These are phyloP conservation scores for Isurus oxyrinchus DNA, from an alignment of 2,113 vertebrate species.

Conservation along the genomic window DNA sequence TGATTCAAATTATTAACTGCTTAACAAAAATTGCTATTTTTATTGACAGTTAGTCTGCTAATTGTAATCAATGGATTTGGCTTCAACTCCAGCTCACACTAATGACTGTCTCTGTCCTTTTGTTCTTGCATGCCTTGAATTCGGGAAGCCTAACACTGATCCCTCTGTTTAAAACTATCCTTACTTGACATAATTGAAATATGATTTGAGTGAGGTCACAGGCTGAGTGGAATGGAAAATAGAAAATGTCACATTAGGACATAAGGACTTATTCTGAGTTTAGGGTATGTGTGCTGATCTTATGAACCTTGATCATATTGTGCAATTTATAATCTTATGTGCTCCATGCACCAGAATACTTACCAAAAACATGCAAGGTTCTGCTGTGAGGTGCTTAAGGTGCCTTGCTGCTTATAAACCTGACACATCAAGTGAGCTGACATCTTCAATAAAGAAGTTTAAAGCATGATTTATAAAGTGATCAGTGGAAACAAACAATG, in stretches of 20 bases:
- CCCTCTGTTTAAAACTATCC: neutral
- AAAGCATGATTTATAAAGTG: neutral
- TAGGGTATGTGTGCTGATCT: neutral
- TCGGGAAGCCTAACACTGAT: neutral
- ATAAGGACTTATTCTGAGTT: neutral
- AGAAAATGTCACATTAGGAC: neutral
- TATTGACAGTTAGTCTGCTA: neutral
- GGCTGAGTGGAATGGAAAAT: neutral
- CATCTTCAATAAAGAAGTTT: neutral
- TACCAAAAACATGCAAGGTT: neutral
- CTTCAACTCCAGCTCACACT: neutral
- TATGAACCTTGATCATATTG: neutral
- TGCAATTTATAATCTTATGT: neutral
- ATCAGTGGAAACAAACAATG: neutral
- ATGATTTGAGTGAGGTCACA: neutral
- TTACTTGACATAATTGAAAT: neutral
- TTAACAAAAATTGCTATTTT: neutral
- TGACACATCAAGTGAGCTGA: neutral
- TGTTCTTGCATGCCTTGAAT: neutral
- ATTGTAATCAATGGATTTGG: neutral
- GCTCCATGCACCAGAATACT: neutral
- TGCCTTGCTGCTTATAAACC: neutral
- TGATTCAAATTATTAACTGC: neutral
- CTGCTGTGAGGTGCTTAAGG: neutral
- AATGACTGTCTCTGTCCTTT: neutral